Evolutionary conservation across 2,113 vertebrate species (phyloP).

Genomic region (Rhizomys pruinosus): DNA sequence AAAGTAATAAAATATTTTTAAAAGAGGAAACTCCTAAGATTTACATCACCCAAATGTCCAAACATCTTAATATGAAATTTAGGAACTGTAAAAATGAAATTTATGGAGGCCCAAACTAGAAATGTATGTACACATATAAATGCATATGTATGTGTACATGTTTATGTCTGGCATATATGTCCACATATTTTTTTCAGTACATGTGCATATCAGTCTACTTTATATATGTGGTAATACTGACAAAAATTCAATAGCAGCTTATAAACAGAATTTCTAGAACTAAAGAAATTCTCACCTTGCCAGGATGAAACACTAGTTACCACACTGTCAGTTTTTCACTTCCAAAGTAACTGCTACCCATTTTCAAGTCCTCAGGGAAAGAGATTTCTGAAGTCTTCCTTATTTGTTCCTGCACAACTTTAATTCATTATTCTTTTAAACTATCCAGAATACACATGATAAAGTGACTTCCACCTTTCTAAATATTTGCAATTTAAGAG

Average conservation of each 20-base stretch:
- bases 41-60: neutral
- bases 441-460: neutral
- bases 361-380: neutral
- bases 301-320: neutral
- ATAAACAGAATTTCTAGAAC: conserved; percentile 23
- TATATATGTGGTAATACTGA: neutral
- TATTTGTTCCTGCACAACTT: neutral
- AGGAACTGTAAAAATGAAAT: neutral
- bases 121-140: neutral
- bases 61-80: neutral
- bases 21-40: neutral
- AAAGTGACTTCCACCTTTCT: neutral
- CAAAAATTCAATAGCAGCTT: neutral
- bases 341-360: neutral
- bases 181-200: neutral
- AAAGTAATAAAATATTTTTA: no score
- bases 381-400: neutral
- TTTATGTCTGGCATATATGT: neutral
- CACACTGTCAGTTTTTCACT: neutral
- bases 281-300: neutral
- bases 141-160: neutral
- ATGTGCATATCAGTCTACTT: neutral
- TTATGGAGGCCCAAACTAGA: neutral
- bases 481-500: conserved; percentile 13
- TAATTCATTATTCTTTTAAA: neutral